Evolutionary conservation across 2,113 vertebrate species (phyloP).

Genomic region (Bubo scandiacus): DNA sequence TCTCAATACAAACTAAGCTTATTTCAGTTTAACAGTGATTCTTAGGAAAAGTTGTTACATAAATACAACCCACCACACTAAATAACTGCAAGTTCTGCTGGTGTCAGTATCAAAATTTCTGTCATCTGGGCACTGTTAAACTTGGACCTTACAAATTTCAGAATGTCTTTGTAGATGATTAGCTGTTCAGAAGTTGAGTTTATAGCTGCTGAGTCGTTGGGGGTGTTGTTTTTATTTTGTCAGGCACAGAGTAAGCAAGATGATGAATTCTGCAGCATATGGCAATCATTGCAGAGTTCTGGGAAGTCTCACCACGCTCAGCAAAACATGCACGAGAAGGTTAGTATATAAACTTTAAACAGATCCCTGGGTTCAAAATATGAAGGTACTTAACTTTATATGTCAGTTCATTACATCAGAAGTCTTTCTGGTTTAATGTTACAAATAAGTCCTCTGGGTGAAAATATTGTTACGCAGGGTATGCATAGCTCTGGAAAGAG

Average conservation of each 20-base stretch:
- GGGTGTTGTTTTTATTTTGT: not conserved
- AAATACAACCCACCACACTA: not conserved
- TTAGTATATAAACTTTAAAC: constrained; percentile 57
- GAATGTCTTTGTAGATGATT: not conserved
- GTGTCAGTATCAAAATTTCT: not conserved
- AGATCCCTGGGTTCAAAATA: not conserved
- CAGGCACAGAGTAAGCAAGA: constrained; percentile 74
- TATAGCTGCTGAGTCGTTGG: not conserved
- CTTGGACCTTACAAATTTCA: not conserved
- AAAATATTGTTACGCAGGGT: not conserved
- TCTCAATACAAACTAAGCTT: not conserved
- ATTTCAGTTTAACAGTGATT: not conserved
- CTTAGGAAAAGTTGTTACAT: not conserved
- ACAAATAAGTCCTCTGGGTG: not conserved
- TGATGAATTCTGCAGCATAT: constrained; percentile 89
- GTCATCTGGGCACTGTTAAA: not conserved
- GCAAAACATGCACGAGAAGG: constrained; percentile 80
- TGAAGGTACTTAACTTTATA: not conserved
- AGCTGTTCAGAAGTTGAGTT: not conserved
- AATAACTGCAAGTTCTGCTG: not conserved
- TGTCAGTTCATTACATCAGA: not conserved
- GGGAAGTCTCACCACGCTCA: constrained; percentile 79
- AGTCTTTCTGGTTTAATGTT: not conserved
- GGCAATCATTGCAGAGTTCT: constrained; percentile 88
- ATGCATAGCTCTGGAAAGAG: not conserved